Evolutionary conservation across 53 echinoderm and acorn worm genomes (phyloP).

Genomic region (Crossaster papposus): DNA sequence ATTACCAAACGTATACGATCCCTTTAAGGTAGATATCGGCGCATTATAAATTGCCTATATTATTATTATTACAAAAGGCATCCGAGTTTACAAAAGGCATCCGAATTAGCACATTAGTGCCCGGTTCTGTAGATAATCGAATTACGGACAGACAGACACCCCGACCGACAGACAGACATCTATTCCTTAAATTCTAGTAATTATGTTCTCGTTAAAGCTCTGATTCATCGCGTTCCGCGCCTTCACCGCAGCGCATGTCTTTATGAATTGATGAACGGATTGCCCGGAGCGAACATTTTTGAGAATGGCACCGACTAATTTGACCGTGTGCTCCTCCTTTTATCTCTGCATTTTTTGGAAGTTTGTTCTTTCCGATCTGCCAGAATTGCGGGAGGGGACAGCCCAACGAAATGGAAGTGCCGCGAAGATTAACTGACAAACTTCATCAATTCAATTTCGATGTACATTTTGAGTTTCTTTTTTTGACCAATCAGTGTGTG

Average conservation of each 20-base stretch:
- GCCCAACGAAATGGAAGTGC: neutral
- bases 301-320: neutral
- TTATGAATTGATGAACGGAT: neutral
- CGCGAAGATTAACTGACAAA: neutral
- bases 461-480: neutral
- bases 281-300: neutral
- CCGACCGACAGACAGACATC: too few species aligned
- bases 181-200: too few species aligned
- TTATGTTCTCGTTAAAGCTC: neutral
- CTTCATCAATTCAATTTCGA: slow-evolving; percentile 31
- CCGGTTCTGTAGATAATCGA: too few species aligned
- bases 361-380: neutral
- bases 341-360: neutral
- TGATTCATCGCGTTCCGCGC: neutral
- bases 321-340: neutral
- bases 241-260: neutral
- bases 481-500: neutral
- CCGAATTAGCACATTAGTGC: too few species aligned
- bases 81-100: too few species aligned
- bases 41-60: too few species aligned
- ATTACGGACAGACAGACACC: too few species aligned
- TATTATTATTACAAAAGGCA: too few species aligned
- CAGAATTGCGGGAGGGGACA: neutral
- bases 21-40: too few species aligned
- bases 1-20: too few species aligned